Percentiles rank a stretch among this genome's conserved stretches.
These are phyloP conservation scores for Ciconia boyciana DNA, from an alignment of 2,113 vertebrate species.

Conservation along the genomic window DNA sequence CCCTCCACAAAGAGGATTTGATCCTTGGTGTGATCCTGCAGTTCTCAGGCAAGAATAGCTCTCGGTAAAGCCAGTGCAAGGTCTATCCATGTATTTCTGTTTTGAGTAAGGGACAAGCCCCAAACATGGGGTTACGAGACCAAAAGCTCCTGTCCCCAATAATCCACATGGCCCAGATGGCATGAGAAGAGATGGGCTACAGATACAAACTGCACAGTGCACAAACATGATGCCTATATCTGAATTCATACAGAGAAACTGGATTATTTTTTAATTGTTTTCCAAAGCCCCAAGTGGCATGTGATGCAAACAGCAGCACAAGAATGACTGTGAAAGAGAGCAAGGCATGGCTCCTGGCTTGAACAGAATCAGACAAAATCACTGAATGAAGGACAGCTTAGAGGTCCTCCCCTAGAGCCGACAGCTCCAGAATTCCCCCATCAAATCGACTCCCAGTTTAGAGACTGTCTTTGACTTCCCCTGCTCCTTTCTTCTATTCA, in stretches of 20 bases:
- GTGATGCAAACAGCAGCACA: not conserved
- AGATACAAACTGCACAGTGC: not conserved
- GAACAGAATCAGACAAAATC: not conserved
- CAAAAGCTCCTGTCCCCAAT: not conserved
- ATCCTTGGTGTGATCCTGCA: slow-evolving; percentile 18
- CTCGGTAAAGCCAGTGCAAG: not conserved
- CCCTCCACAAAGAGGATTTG: slow-evolving; percentile 43
- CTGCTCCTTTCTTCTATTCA: not conserved
- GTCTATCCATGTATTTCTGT: not conserved
- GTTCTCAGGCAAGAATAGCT: not conserved
- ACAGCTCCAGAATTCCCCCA: not conserved
- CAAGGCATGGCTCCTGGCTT: not conserved
- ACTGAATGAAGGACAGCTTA: not conserved
- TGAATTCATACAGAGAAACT: not conserved
- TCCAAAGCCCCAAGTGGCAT: not conserved
- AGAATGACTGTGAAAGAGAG: not conserved
- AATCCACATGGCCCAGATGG: not conserved
- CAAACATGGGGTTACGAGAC: not conserved
- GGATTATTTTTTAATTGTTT: not conserved
- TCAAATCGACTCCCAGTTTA: not conserved
- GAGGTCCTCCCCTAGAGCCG: not conserved
- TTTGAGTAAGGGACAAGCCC: not conserved
- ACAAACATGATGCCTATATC: not conserved
- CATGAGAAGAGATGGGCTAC: not conserved
- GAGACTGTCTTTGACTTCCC: not conserved